phyloP scores from a whole-genome alignment of 2,888 invertebrate genomes.

The Punctoribates punctum region DNA sequence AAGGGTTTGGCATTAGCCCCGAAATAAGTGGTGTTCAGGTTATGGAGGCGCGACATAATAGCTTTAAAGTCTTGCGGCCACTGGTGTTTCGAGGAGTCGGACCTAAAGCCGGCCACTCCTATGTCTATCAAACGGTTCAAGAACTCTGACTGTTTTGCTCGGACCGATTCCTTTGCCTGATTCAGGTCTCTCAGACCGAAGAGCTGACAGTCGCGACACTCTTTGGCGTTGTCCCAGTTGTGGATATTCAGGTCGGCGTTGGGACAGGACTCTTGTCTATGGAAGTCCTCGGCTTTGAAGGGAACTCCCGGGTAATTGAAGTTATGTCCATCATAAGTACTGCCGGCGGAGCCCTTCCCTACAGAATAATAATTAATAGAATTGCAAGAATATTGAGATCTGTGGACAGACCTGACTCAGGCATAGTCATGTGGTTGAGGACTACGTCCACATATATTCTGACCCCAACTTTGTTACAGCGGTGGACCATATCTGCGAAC shows the following conservation, averaged over 20 bases:
- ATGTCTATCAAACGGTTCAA: constrained; percentile 52
- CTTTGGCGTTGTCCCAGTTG: constrained; percentile 61
- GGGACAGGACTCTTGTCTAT: constrained; percentile 56
- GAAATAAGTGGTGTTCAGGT: constrained; percentile 46
- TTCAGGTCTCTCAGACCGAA: constrained; percentile 55
- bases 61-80: constrained; percentile 53
- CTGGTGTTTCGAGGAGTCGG: constrained; percentile 56
- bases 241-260: constrained; percentile 58
- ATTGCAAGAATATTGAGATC: too few species aligned
- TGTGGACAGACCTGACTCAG: background rate
- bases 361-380: background rate
- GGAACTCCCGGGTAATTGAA: constrained; percentile 55
- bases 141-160: constrained; percentile 51
- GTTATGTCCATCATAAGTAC: constrained; percentile 44
- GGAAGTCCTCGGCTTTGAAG: constrained; percentile 63
- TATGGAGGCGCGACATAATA: constrained; percentile 50
- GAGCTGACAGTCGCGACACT: constrained; percentile 55
- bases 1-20: constrained; percentile 32
- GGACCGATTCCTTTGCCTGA: constrained; percentile 52
- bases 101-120: constrained; percentile 54
- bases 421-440: constrained; percentile 78
- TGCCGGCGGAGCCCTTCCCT: constrained; percentile 62
- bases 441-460: constrained; percentile 74
- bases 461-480: constrained; percentile 75
- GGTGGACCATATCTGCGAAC: constrained; percentile 69